Evolutionary conservation across 2,888 invertebrate species (phyloP).

Genomic region (Elysia crispata): DNA sequence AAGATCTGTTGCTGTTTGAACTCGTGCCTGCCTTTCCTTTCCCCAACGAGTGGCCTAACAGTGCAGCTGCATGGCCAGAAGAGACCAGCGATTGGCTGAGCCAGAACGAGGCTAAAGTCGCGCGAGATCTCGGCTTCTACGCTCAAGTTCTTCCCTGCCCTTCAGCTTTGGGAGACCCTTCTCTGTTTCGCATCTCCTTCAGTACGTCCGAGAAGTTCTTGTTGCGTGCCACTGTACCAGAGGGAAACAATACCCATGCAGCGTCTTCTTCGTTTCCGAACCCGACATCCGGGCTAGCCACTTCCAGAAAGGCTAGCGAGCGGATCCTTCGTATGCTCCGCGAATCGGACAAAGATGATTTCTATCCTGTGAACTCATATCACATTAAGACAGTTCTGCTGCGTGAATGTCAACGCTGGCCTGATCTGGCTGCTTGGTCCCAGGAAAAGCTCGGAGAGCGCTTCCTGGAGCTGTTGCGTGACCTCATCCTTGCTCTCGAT

Average conservation of each 20-base stretch:
- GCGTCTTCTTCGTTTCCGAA: background rate
- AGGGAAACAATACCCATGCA: background rate
- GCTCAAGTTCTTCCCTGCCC: conserved; percentile 48
- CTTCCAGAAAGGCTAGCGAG: conserved; percentile 46
- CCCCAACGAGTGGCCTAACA: conserved; percentile 47
- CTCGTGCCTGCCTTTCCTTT: conserved; percentile 50
- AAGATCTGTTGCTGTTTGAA: conserved; percentile 48
- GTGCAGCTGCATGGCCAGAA: conserved; percentile 40
- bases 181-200: conserved; percentile 50
- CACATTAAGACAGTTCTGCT: conserved; percentile 50
- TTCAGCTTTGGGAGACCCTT: conserved; percentile 25
- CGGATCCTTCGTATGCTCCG: conserved; percentile 49
- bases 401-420: conserved; percentile 45
- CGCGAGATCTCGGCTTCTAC: conserved; percentile 49
- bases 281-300: background rate
- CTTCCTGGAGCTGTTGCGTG: conserved; percentile 46
- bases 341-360: conserved; percentile 50
- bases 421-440: conserved; percentile 40
- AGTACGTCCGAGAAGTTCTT: conserved; percentile 49
- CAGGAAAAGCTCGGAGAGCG: conserved; percentile 45
- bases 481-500: conserved; percentile 48
- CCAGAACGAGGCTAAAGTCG: conserved; percentile 37
- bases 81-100: conserved; percentile 45
- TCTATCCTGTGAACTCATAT: conserved; percentile 47
- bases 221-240: background rate